A percentile compares a stretch with the other conserved stretches of the same genome.
These are phyloP conservation scores for Ectobius pallidus DNA, from an alignment of 2,888 invertebrate genomes.

Conservation along the genomic window DNA sequence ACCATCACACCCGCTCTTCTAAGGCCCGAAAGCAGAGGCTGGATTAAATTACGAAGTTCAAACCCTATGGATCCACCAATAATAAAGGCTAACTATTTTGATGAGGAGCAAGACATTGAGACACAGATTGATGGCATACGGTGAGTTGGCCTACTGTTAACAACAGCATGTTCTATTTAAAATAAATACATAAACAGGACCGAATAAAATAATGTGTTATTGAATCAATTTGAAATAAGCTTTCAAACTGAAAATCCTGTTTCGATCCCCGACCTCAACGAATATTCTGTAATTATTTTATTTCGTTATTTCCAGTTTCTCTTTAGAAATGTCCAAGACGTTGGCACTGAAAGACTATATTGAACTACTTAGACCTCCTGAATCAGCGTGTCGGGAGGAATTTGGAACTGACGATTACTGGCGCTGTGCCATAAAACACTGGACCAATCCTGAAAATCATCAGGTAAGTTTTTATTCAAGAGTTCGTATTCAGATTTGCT, in stretches of 20 bases:
- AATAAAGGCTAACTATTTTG: background rate
- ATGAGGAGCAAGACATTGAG: background rate
- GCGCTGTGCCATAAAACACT: background rate
- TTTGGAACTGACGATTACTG: background rate
- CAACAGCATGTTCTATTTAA: too few species aligned
- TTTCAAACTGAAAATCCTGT: too few species aligned
- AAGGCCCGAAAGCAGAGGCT: background rate
- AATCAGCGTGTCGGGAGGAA: background rate
- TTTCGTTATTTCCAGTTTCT: background rate
- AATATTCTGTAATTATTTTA: too few species aligned
- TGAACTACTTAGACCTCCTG: background rate
- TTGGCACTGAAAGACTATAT: background rate
- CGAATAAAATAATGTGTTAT: too few species aligned
- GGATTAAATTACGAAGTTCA: background rate
- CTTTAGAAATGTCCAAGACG: background rate
- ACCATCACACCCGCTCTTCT: background rate
- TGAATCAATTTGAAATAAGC: too few species aligned
- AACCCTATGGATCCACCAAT: background rate
- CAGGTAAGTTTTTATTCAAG: background rate
- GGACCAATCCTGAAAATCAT: conserved; percentile 4
- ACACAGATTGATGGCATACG: background rate
- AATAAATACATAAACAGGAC: too few species aligned
- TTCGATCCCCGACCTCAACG: too few species aligned
- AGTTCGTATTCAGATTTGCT: too few species aligned
- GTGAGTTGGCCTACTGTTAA: too few species aligned